Base-by-base conservation (phyloP, 1,140 invertebrate species). In the Bombyx mandarina region DNA sequence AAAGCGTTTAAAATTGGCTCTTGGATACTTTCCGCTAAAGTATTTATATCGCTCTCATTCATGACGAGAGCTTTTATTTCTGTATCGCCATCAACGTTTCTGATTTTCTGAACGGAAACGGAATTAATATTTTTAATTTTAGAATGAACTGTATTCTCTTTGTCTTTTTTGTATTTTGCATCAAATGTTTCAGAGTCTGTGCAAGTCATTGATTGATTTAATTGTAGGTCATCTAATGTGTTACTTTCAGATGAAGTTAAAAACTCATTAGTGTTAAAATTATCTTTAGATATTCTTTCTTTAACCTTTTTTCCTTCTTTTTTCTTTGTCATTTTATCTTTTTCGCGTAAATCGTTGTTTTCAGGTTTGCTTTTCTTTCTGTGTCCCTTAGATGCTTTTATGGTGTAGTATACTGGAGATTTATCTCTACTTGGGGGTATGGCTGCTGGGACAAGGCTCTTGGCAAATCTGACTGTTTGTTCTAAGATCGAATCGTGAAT, bases 41-140 rank as follows among this genome's bases (percentile, higher is more conserved):
- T 56, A 50, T 70, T 66, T 63, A 76, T 84, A 55, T 82, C 81
- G 56, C 67, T 65, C 18, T 84, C 79, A 48, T 77, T 78, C 81
- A 84, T 84, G 45, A 86, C 63, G 67, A 83, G 79, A 60, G 84
- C 71, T 80, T 86, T 86, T 56, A 83, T 75, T 51, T 75, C 79
- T n/a, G 64, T 60, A 52, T 75, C 71, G 22, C 67, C 73, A 43
- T 54, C 50, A 54, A 61, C 60, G 52, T 71, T 64, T 69, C 26
- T 35, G 26, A 35, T 35, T 35, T 35, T 35, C 26, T 35, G 26
- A 35, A 35, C 26, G 1, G 26, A 35, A 35, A 35, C 26, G 2
- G 26, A 35, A 35, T 35, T 35, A 35, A 5, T 5, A 35, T 35
- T 35, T 35, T 35, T 35, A 35, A 35, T 35, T 35, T 35, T 35